Percentiles rank a stretch among this genome's conserved stretches.
These are phyloP conservation scores for Podocnemis expansa DNA, from an alignment of 2,113 vertebrate genomes.

Conservation along the genomic window DNA sequence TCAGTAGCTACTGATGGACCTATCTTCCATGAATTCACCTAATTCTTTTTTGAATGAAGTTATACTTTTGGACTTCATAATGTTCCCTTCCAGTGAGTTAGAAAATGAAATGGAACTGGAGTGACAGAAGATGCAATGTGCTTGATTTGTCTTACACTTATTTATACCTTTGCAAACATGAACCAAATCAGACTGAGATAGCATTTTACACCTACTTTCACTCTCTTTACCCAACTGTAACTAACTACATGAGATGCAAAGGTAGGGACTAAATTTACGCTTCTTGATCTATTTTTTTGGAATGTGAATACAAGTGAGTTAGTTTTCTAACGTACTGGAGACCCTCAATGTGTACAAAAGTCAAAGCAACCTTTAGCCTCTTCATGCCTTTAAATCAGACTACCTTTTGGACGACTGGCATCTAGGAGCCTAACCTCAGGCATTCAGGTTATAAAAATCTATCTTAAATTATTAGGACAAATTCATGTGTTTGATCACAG, in stretches of 20 bases:
- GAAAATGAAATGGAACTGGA: neutral
- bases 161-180: neutral
- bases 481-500: neutral
- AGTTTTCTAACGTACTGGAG: neutral
- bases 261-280: neutral
- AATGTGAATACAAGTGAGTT: neutral
- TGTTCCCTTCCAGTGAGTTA: too few relatives aligned
- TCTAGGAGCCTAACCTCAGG: neutral
- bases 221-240: neutral
- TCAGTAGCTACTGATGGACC: too few relatives aligned
- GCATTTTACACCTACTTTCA: neutral
- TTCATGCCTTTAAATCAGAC: neutral
- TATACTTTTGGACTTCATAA: too few relatives aligned
- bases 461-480: neutral
- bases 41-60: too few relatives aligned
- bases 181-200: neutral
- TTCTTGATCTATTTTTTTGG: neutral
- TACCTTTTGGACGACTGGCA: neutral
- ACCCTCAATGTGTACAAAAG: neutral
- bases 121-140: neutral
- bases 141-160: neutral
- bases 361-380: neutral
- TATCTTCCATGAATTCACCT: too few relatives aligned
- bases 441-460: neutral
- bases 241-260: neutral